Conservation (phyloP, 2,113 vertebrate genomes). For the Scytalopus superciliaris region DNA sequence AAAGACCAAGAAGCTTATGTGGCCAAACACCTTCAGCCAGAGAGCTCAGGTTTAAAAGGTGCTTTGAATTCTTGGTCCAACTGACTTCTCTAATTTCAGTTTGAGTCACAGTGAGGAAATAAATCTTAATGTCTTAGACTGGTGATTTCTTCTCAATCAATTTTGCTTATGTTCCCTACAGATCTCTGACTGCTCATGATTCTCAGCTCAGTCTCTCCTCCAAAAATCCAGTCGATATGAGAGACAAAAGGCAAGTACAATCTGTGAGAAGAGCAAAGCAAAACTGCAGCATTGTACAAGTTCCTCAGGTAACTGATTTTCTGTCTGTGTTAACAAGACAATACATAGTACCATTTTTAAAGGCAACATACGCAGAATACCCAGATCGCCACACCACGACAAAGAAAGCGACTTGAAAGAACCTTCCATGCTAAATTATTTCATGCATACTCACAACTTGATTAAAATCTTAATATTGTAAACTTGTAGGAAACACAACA, state of each 20-base stretch:
- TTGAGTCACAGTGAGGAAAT: neutral
- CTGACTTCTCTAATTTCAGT: neutral
- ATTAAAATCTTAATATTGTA: neutral
- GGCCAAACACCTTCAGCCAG: neutral
- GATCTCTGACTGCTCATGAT: neutral
- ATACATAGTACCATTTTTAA: neutral
- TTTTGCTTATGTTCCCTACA: neutral
- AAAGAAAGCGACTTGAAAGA: neutral
- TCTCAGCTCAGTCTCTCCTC: neutral
- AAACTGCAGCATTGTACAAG: neutral
- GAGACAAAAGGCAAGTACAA: neutral
- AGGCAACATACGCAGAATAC: neutral
- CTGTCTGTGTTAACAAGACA: constrained; percentile 1
- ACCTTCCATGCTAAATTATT: neutral
- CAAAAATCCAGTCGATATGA: neutral
- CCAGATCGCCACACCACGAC: neutral
- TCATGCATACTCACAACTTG: neutral
- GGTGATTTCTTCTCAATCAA: neutral
- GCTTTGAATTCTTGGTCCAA: neutral
- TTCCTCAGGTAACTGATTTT: neutral
- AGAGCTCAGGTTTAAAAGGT: neutral
- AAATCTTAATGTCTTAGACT: neutral
- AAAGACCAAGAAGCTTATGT: neutral
- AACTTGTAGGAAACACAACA: neutral
- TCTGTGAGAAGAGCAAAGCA: neutral